Base-by-base conservation (phyloP, 2,797 vertebrate genomes). In the Notoglanidium macrostoma region DNA sequence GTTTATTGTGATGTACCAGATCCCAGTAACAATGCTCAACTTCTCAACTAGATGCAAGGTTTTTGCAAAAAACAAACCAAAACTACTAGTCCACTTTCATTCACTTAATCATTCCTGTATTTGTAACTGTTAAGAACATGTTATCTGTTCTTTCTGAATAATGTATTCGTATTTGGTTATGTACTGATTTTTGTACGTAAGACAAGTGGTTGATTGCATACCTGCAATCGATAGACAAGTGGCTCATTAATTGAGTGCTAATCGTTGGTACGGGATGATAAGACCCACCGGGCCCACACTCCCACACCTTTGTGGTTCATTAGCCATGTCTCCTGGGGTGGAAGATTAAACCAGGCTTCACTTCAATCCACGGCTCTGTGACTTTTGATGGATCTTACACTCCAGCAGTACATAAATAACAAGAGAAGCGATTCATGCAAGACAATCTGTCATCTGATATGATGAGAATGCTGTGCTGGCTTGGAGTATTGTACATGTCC, bases 231-330 rank as follows among this genome's bases (percentile, higher is more conserved):
- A 29, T 8, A 12, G n/a, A 82, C 44, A 32, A 67, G 44, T 82
- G 70, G 90, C 92, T 93, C 91, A 90, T 92, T 94, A 94, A 90
- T 78, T 77, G 89, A 85, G 89, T 9, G 90, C 87, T 91, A 91
- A 91, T 92, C 88, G 90, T 91, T 3, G 89, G 86, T 89, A 92
- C 86, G 90, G 79, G 57, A 40, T 61, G 89, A 89, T 88, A 86
- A 86, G 86, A 90, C 91, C 92, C 86, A 8, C 86, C 35, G 89
- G 92, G 92, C 91, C 84, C 92, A 92, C 88, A 86, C 85, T 90
- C 92, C 93, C 91, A 90, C 89, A 90, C 80, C 84, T 92, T 89
- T 92, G 89, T 87, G 92, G 92, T 93, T 94, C 94, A 95, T 96
- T 95, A 94, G 88, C 88, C 91, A 44, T 91, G 85, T 87, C 92